phyloP scores from a whole-genome alignment of 2,797 vertebrate genomes.

The Microctenopoma steveboyesi region DNA sequence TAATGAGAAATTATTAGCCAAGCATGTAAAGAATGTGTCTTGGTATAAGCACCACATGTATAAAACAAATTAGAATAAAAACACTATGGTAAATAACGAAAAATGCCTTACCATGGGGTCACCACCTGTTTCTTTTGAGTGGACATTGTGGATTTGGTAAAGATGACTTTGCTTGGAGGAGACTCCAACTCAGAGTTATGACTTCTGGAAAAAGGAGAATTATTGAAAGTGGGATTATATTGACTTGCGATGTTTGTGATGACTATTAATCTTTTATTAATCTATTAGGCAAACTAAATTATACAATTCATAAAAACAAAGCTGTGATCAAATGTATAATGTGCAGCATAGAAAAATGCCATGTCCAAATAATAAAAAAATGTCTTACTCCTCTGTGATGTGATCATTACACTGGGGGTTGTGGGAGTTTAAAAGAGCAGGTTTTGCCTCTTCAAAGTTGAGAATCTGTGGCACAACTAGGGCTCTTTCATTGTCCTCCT shows the following conservation, averaged over 20 bases:
- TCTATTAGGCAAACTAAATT: neutral
- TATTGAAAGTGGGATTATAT: neutral
- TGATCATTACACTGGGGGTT: slow-evolving; percentile 18
- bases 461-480: slow-evolving; percentile 60
- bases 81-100: too few relatives aligned
- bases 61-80: too few relatives aligned
- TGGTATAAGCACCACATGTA: too few relatives aligned
- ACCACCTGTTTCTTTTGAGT: slow-evolving; percentile 24
- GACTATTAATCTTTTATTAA: too few relatives aligned
- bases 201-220: slow-evolving; percentile 21
- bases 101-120: slow-evolving; percentile 29
- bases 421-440: slow-evolving; percentile 1
- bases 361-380: neutral
- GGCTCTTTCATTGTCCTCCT: slow-evolving; percentile 12
- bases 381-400: slow-evolving; percentile 48
- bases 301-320: neutral
- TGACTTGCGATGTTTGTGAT: neutral
- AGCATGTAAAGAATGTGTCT: too few relatives aligned
- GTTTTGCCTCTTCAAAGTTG: slow-evolving; percentile 35
- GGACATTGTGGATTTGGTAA: slow-evolving; percentile 32
- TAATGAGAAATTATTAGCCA: too few relatives aligned
- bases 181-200: slow-evolving; percentile 31
- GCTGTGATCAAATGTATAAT: neutral
- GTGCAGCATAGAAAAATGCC: neutral
- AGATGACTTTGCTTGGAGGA: slow-evolving; percentile 39